These are phyloP conservation scores for Reinhardtius hippoglossoides DNA, from an alignment of 2,113 vertebrate species.

Conservation along the genomic window DNA sequence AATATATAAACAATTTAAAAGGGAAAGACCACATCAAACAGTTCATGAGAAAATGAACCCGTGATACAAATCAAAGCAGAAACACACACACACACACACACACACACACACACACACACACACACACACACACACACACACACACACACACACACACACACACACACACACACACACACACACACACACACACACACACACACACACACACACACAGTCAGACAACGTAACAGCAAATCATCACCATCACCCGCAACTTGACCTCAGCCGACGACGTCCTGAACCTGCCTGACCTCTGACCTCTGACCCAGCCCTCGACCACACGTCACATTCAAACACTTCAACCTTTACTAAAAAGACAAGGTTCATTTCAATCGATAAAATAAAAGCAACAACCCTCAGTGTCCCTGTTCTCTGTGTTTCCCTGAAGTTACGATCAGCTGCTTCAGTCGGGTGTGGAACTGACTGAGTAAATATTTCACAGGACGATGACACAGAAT, in stretches of 20 bases:
- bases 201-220: background rate
- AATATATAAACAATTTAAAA: background rate
- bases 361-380: background rate
- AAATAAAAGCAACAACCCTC: too few relatives aligned
- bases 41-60: background rate
- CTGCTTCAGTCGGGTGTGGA: background rate
- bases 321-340: too few relatives aligned
- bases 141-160: background rate
- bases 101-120: too few relatives aligned
- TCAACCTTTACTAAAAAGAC: background rate
- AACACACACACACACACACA: constrained; percentile 1
- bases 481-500: background rate
- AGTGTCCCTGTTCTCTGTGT: background rate
- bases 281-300: too few relatives aligned
- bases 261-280: too few relatives aligned
- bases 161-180: constrained; percentile 3
- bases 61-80: background rate
- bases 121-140: background rate
- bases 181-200: background rate
- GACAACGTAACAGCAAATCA: background rate
- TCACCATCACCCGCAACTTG: background rate
- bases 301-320: too few relatives aligned
- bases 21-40: background rate
- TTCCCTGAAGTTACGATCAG: background rate
- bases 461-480: background rate